These are phyloP conservation scores for Pagetopsis macropterus DNA, from an alignment of 2,797 vertebrate genomes.

Conservation along the genomic window DNA sequence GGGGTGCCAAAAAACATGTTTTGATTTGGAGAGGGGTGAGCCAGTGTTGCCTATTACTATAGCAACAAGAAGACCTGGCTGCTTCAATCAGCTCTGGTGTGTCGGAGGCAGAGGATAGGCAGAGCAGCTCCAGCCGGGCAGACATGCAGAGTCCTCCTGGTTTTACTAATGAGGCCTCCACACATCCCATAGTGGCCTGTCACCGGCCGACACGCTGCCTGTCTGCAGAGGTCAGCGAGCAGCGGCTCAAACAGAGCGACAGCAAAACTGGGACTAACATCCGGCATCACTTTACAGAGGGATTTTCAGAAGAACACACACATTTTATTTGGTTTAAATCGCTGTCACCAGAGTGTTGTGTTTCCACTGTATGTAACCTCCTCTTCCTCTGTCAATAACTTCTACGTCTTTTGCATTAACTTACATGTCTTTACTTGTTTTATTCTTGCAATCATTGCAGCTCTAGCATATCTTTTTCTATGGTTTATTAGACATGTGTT, in stretches of 20 bases:
- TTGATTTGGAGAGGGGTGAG: conserved; percentile 55
- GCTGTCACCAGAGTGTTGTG: not conserved
- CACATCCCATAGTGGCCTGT: conserved; percentile 48
- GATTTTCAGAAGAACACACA: not conserved
- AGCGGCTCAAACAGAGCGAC: conserved; percentile 1
- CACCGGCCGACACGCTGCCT: conserved; percentile 29
- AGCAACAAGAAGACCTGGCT: conserved; percentile 83
- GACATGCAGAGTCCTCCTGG: conserved; percentile 45
- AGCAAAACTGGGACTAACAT: conserved; percentile 11
- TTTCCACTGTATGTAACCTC: not conserved
- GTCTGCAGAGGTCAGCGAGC: conserved; percentile 33
- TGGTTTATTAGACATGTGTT: not conserved
- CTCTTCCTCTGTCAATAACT: not conserved
- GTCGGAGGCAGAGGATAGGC: conserved; percentile 64
- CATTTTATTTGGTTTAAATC: not conserved
- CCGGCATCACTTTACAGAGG: not conserved
- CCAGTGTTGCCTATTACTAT: conserved; percentile 82
- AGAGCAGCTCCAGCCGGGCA: conserved; percentile 59
- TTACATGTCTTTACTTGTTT: not conserved
- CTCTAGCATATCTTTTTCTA: not conserved
- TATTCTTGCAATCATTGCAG: not conserved
- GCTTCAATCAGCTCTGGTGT: conserved; percentile 75
- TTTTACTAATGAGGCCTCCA: conserved; percentile 78
- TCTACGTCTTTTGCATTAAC: not conserved
- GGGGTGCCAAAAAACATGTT: conserved; percentile 72